Evolutionary conservation across 1,140 invertebrate species (phyloP).

Genomic region (Hyposmocoma kahamanoa): DNA sequence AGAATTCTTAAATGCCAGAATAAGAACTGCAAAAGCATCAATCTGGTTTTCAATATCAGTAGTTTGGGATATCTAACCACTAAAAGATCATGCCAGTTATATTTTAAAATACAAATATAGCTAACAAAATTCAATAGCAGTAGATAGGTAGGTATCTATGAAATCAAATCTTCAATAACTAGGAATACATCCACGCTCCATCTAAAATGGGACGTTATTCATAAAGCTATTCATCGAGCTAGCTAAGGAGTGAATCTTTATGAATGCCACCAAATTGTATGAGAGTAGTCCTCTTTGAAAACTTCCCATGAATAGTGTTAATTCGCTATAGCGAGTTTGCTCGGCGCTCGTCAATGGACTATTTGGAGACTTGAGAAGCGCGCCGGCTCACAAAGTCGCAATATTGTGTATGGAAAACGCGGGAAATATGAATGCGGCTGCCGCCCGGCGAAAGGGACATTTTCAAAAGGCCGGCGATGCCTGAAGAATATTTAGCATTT

Average conservation of each 20-base stretch:
- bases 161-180: conserved; percentile 1
- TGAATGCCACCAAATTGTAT: conserved; percentile 72
- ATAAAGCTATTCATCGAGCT: conserved; percentile 64
- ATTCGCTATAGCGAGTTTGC: conserved; percentile 72
- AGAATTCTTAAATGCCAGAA: no score
- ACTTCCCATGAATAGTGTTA: conserved; percentile 62
- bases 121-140: no score
- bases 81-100: no score
- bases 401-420: conserved; percentile 69
- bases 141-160: no score
- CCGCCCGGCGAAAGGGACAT: conserved; percentile 2
- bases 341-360: conserved; percentile 64
- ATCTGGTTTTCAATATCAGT: no score
- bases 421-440: conserved; percentile 58
- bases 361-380: conserved; percentile 65
- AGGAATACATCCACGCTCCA: not conserved
- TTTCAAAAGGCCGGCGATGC: conserved; percentile 1
- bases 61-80: not conserved
- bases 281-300: conserved; percentile 71
- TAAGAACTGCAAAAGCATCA: no score
- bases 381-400: conserved; percentile 37
- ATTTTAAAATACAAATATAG: no score
- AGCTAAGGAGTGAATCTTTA: conserved; percentile 71
- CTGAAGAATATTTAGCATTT: not conserved
- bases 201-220: conserved; percentile 20